Base-by-base conservation (phyloP, 2,797 vertebrate species). In the Sebastolobus altivelis region DNA sequence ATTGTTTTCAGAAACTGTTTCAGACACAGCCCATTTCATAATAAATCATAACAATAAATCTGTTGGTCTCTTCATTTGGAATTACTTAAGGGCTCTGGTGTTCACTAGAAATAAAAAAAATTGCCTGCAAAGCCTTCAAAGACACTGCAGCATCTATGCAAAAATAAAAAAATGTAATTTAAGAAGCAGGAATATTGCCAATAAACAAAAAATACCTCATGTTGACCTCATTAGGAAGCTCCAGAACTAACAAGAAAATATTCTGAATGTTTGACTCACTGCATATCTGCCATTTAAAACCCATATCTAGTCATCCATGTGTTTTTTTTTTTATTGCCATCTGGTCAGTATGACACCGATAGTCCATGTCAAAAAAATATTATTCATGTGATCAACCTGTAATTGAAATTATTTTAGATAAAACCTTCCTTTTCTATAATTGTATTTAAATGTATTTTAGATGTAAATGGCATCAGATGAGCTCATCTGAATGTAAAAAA, bases 201-300 rank as follows among this genome's bases (percentile, higher is more conserved):
- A 56, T 66, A 76, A 80, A 81, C 38, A 81, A 56, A 83, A 84
- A 84, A 79, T 20, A 83, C 25, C 49, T 79, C 16, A 56, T 6
- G 10, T 35, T 33, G 52, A 72, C 60, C 63, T 83, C 71, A 79
- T 27, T 75, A 75, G 55, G n/a, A 81, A 75, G 55, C 43, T n/a
- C n/a, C 14, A 2, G 8, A 79, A 73, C 29, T 25, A 65, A 78
- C 5, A 46, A 33, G 31, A 8, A 81, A 59, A 54, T 35, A 29
- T 59, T 29, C 25, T 16, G 55, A 56, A 67, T 25, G 29, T 58
- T 55, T 54, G 8, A 55, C 55, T 56, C 33, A n/a, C 25, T 55
- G 40, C 13, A 35, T 7, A 63, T 25, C 59, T 52, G 49, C 29
- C 6, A 77, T 67, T 68, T 31, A 54, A 58, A 79, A 43, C 14